Evolutionary conservation across 2,797 vertebrate genomes (phyloP), one percentile per base, ranked within the genome.

Genomic region (Gallinago stenura): DNA sequence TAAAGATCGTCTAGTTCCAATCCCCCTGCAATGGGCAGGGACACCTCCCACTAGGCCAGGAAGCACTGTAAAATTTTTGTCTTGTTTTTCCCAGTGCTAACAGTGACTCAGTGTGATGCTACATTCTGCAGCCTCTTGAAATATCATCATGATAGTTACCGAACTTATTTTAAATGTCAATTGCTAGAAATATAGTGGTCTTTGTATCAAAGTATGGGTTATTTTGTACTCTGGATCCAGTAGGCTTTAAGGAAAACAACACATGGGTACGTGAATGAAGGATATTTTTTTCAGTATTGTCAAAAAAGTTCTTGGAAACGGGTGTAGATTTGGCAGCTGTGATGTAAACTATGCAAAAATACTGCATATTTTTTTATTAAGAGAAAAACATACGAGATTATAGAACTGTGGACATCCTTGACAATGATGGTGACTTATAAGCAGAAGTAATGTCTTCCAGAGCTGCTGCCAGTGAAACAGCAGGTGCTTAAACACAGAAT

Each of bases 211-310:
- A 69, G 12, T 15, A 3, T 1, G 4, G 16, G 6, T 76, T 87
- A 19, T 41, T 82, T 82, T 61, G 15, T 76, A 7, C 22, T 50
- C 22, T 45, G 22, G 16, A n/a, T 66, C 24, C 41, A 46, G 0
- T 30, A 45, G 53, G 21, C 41, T 33, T 56, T 10, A 65, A 41
- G 56, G 31, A 39, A 53, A 77, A 15, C 9, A 58, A 25, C 8
- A n/a, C 0, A 0, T 15, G 9, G 25, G 9, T 57, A 15, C 4
- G 1, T 46, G 15, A 76, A 39, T 45, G 60, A 75, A 22, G 17
- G 10, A 3, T 71, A 5, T 43, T 41, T 76, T 76, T 58, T 75
- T 62, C 28, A 54, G 9, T 80, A 22, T 46, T 43, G 9, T 68
- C 35, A 39, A 31, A 58, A 45, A 50, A 16, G 7, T 21, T 83